Conservation (phyloP, 2,113 vertebrate species). For the Acanthochromis polyacanthus region DNA sequence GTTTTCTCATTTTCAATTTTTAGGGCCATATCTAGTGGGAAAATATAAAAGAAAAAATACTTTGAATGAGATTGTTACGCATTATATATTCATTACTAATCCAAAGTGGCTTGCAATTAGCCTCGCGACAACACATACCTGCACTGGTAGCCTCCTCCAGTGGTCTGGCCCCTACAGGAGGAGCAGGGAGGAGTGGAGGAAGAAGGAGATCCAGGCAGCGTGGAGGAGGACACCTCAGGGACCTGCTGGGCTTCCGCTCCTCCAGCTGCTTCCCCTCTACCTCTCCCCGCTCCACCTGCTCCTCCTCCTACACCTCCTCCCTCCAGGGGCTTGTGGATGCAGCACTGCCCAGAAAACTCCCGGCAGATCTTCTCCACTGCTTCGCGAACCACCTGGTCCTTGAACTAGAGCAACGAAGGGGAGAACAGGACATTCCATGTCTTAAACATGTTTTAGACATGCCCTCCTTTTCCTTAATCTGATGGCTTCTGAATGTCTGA, state of each 20-base stretch:
- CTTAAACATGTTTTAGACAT: too few relatives aligned
- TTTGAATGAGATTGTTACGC: too few relatives aligned
- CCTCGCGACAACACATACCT: constrained; percentile 81
- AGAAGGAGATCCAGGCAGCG: constrained; percentile 78
- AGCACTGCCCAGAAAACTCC: constrained; percentile 92
- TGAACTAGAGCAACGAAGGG: constrained; percentile 81
- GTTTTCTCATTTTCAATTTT: too few relatives aligned
- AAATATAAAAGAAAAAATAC: too few relatives aligned
- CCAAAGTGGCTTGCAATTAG: neutral
- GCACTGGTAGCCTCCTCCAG: constrained; percentile 96
- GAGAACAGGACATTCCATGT: too few relatives aligned
- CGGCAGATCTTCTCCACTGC: constrained; percentile 95
- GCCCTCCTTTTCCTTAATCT: too few relatives aligned
- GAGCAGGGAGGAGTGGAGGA: constrained; percentile 89
- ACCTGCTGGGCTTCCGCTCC: constrained; percentile 70
- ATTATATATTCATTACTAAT: too few relatives aligned
- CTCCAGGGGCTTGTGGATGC: constrained; percentile 83
- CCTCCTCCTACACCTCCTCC: constrained; percentile 43
- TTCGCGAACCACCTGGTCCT: constrained; percentile 95
- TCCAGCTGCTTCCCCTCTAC: constrained; percentile 53
- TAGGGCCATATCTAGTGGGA: too few relatives aligned
- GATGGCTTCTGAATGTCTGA: too few relatives aligned
- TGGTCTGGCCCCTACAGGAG: constrained; percentile 89
- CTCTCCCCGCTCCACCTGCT: constrained; percentile 37
- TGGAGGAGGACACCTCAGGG: constrained; percentile 73